Evolutionary conservation across 2,888 invertebrate species (phyloP).

Genomic region (Isoperla grammatica): DNA sequence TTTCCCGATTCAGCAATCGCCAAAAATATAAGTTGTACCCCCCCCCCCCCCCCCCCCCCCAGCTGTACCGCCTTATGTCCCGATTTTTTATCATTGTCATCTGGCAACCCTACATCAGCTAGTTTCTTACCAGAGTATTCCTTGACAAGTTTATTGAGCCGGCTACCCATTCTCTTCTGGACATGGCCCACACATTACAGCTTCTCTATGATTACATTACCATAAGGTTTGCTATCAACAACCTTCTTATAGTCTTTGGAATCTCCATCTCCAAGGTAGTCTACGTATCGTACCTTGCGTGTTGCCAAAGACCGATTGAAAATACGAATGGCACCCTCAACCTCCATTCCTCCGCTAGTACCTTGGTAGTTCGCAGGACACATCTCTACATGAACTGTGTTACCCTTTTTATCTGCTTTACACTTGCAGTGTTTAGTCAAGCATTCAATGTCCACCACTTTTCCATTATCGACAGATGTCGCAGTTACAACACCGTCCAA

Average conservation of each 20-base stretch:
- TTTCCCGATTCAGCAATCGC: no score
- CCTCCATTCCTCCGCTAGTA: neutral
- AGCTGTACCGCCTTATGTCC: no score
- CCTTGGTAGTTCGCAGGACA: neutral
- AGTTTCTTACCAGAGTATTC: constrained; percentile 21
- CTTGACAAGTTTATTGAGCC: constrained; percentile 9
- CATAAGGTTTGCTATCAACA: neutral
- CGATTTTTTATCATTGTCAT: no score
- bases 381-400: neutral
- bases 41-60: no score
- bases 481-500: neutral
- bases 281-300: neutral
- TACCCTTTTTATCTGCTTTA: neutral
- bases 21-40: no score
- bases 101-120: no score
- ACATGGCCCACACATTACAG: no score
- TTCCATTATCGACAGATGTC: neutral
- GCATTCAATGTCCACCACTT: no score
- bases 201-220: constrained; percentile 6
- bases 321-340: neutral
- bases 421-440: neutral
- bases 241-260: constrained; percentile 2
- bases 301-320: neutral
- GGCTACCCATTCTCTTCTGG: no score
- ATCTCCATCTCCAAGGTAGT: neutral